Evolutionary conservation across 2,888 invertebrate genomes (phyloP), one percentile per base, ranked within the genome.

Genomic region (Rhorus exstirpatorius): DNA sequence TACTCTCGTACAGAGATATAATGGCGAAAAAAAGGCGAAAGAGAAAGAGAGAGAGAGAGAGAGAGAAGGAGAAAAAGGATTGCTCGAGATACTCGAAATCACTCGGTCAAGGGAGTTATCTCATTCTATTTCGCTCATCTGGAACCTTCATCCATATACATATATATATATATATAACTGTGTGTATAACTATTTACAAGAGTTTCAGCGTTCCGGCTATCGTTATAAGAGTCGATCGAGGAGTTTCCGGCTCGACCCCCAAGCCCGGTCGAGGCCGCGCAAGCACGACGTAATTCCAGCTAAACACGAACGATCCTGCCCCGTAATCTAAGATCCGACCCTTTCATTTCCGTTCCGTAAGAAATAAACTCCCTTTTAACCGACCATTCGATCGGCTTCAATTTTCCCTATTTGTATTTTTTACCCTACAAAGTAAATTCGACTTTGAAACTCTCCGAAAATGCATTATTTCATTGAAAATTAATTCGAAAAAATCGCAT

Each of bases 221-320:
- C 83, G 83, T 84, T 84, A 83, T 83, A 74, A 55, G 68, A 65
- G 84, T 87, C 85, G 85, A 76, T 63, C 81, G 81, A n/a, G n/a
- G 38, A 84, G 79, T 89, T 90, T 90, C 90, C 89, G 87, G 87
- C 85, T 87, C 84, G 88, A 89, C 87, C 86, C 76, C 83, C 72
- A 35, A 4, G 6, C 38, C 55, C 67, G 79, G 75, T 76, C 80
- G 84, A 87, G 87, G 87, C 89, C 87, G 72, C 72, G 41, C 14
- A 65, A 61, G 70, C 68, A 78, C 75, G 77, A 79, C 77, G 88
- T 87, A 89, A 88, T 88, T 87, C 85, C 80, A 87, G 81, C 85
- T 88, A 89, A 90, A 90, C 86, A 88, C 83, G 84, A 84, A 81
- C 76, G 55, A 60, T 49, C 71, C 51, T 77, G 82, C 79, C 79